Base-by-base conservation (phyloP, 2,797 vertebrate genomes). In the Falco naumanni region DNA sequence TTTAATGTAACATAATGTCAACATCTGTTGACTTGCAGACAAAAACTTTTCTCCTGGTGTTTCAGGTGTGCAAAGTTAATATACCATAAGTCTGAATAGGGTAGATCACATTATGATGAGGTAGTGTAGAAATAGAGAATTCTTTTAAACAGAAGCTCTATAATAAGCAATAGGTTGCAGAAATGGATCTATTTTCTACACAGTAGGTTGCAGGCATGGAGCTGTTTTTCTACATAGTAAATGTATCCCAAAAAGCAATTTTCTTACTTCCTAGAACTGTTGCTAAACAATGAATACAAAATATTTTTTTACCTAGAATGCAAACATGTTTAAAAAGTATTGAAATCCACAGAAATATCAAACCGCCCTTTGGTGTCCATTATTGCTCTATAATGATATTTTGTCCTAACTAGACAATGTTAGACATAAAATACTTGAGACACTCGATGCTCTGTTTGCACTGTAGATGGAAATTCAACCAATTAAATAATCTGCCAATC, bases 1-100 rank as follows among this genome's bases (percentile, higher is more conserved):
- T 89, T 50, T 80, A 53, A 12, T 37, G 26, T 28, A 83, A 51
- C 7, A 6, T 43, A 39, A 29, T 8, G 59, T 33, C 37, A 76
- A 8, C 9, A 12, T 74, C 6, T 92, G 13, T 19, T 56, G 22
- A 6, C 60, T 89, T 84, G 17, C 12, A 66, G 41, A 63, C 16
- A 57, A 84, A 66, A 69, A 8, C 3, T 31, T 72, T n/a, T 54
- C 13, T 84, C 25, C 16, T 63, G 34, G 4, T 69, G 11, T 65
- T 72, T 80, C 24, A 61, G 6, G 4, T 28, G 19, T 19, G 31
- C 17, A 16, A 41, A 54, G 4, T 41, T 22, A 61, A 13, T 13
- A 31, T 16, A 41, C 6, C 0, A 0, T 11, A 16, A 43, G 6
- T n/a, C 17, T 50, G 20, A 71, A 19, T 7, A n/a, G 13, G 13